Percentiles rank a stretch among this genome's conserved stretches.
Evolutionary conservation across 2,888 invertebrate genomes (phyloP).

Genomic region (Chorisops tibialis): DNA sequence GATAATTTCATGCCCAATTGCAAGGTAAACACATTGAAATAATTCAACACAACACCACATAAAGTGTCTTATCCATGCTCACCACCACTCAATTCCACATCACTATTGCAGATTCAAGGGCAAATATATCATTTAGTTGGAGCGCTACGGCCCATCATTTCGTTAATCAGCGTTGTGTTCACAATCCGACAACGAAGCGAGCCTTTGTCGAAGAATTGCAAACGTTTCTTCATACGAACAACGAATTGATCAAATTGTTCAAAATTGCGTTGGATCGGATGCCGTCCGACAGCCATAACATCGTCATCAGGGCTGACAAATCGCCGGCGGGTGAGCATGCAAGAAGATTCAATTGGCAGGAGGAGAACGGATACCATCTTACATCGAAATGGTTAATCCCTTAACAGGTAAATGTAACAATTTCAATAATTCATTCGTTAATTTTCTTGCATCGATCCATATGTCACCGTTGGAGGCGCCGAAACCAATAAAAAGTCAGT

Average conservation of each 20-base stretch:
- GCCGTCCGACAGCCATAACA: conserved; percentile 36
- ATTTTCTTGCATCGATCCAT: neutral
- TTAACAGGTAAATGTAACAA: neutral
- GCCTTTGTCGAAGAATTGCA: conserved; percentile 24
- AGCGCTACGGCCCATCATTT: conserved; percentile 29
- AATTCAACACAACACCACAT: no score
- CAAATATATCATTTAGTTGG: conserved; percentile 36
- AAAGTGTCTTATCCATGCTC: no score
- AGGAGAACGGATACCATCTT: conserved; percentile 38
- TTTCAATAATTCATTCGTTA: neutral
- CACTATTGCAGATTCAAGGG: no score
- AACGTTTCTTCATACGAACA: conserved; percentile 25
- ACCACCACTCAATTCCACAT: no score
- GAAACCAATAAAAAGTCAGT: neutral
- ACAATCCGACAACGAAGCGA: conserved; percentile 16
- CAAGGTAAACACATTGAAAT: no score
- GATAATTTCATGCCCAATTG: conserved; percentile 31
- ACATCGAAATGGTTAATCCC: conserved; percentile 15
- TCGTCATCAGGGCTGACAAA: conserved; percentile 41
- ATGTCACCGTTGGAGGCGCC: neutral
- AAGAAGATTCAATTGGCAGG: conserved; percentile 39
- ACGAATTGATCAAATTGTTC: conserved; percentile 22
- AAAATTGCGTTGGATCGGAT: conserved; percentile 37
- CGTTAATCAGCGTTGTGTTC: conserved; percentile 24
- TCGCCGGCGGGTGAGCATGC: conserved; percentile 38